Conservation (phyloP, 2,113 vertebrate genomes). For the Myxocyprinus asiaticus region DNA sequence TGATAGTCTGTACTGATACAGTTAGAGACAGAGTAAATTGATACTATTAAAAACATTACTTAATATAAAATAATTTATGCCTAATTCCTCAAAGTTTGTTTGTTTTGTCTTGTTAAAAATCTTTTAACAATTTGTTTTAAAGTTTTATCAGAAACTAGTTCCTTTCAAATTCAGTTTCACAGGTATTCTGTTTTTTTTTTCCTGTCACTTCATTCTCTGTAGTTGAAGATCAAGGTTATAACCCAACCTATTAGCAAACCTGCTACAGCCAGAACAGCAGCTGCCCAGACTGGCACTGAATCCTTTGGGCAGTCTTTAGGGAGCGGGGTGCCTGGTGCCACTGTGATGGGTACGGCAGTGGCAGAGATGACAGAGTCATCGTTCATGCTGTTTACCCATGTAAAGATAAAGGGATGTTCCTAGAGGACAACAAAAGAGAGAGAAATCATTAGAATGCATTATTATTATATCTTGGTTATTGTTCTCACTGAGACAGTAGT, state of each 20-base stretch:
- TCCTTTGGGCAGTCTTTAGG: constrained; percentile 14
- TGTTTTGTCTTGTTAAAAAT: not conserved
- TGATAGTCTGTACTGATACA: no score
- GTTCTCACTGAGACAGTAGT: no score
- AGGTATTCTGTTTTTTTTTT: constrained; percentile 18
- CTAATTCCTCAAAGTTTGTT: not conserved
- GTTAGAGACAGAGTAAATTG: no score
- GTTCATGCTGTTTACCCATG: constrained; percentile 76
- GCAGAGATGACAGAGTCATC: not conserved
- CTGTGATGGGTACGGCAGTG: not conserved
- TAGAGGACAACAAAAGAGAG: constrained; percentile 56
- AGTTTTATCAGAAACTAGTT: constrained; percentile 10
- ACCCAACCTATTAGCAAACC: constrained; percentile 74
- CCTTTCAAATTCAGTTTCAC: constrained; percentile 56
- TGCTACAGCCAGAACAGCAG: constrained; percentile 68
- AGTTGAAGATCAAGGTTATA: constrained; percentile 62
- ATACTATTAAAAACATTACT: no score
- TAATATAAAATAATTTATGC: no score
- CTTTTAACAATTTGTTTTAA: not conserved
- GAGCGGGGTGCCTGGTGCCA: constrained; percentile 26
- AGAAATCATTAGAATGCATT: not conserved
- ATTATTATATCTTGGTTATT: not conserved
- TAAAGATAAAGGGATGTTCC: constrained; percentile 86
- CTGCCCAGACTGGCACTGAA: constrained; percentile 72
- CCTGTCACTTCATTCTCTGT: constrained; percentile 56